These are phyloP conservation scores for Allophyes oxyacanthae DNA, from an alignment of 2,888 invertebrate species.

Conservation along the genomic window DNA sequence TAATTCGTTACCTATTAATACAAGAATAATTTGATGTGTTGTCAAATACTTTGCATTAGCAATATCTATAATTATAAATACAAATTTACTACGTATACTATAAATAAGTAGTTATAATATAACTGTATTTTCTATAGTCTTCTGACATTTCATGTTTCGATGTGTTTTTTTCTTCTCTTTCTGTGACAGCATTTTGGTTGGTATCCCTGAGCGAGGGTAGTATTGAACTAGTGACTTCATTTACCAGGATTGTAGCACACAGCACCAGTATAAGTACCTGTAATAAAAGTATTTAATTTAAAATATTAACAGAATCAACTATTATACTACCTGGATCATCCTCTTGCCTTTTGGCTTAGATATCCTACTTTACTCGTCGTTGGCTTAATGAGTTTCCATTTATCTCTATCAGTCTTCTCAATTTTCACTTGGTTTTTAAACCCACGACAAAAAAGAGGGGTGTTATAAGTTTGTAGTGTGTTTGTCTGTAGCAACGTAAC, in stretches of 20 bases:
- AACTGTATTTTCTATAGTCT: slow-evolving; percentile 82
- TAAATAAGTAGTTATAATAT: slow-evolving; percentile 82
- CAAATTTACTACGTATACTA: slow-evolving; percentile 46
- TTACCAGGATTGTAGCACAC: slow-evolving; percentile 30
- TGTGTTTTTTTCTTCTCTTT: slow-evolving; percentile 12
- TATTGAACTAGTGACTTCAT: slow-evolving; percentile 29
- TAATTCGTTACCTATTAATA: too few species aligned
- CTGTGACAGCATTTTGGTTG: slow-evolving; percentile 13
- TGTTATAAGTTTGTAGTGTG: too few species aligned
- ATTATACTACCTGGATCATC: background rate
- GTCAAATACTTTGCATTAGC: too few species aligned
- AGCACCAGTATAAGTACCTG: slow-evolving; percentile 49
- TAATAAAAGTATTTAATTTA: slow-evolving; percentile 18
- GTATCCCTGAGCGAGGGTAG: slow-evolving; percentile 22
- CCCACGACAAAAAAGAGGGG: too few species aligned
- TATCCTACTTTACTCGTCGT: too few species aligned
- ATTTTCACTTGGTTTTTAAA: too few species aligned
- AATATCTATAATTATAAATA: too few species aligned
- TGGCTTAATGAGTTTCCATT: too few species aligned
- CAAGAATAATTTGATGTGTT: too few species aligned
- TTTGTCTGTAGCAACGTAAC: too few species aligned
- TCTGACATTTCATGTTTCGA: slow-evolving; percentile 64
- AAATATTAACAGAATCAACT: background rate
- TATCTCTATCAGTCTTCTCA: too few species aligned
- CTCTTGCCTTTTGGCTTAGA: too few species aligned